Percentiles rank a stretch among this genome's conserved stretches.
Conservation (phyloP, 30 jellyfish, hydroid and myxozoan species). For the Phacellophora camtschatica region DNA sequence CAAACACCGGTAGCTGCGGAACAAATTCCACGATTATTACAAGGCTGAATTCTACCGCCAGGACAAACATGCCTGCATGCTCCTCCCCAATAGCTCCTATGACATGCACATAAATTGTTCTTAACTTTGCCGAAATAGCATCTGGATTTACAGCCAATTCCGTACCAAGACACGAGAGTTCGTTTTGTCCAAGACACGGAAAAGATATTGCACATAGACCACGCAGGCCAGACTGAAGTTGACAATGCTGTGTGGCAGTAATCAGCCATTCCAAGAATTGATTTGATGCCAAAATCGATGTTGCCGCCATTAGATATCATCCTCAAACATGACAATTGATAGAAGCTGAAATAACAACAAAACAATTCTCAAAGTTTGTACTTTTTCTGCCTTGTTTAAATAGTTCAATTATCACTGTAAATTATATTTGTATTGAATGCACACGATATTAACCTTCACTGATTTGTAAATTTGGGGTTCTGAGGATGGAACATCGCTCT, state of each 20-base stretch:
- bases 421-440: too few relatives aligned
- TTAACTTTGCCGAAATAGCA: constrained; percentile 37
- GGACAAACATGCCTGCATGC: constrained; percentile 35
- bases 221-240: constrained; percentile 48
- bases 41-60: constrained; percentile 21
- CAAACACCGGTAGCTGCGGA: constrained; percentile 14
- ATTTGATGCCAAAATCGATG: constrained; percentile 29
- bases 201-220: constrained; percentile 51
- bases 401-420: too few relatives aligned
- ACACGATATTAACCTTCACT: too few relatives aligned
- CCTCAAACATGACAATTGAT: constrained; percentile 45
- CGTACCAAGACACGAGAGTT: constrained; percentile 26
- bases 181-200: constrained; percentile 45
- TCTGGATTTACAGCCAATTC: constrained; percentile 12
- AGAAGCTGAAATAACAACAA: constrained; percentile 27
- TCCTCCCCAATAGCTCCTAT: constrained; percentile 55
- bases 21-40: constrained; percentile 44
- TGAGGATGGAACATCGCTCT: too few relatives aligned
- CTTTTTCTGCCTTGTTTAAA: too few relatives aligned
- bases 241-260: constrained; percentile 44
- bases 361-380: too few relatives aligned
- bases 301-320: constrained; percentile 37
- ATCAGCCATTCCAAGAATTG: constrained; percentile 57
- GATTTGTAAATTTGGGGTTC: too few relatives aligned
- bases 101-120: constrained; percentile 20